Conservation (phyloP, 2,797 vertebrate genomes). For the Molothrus ater region DNA sequence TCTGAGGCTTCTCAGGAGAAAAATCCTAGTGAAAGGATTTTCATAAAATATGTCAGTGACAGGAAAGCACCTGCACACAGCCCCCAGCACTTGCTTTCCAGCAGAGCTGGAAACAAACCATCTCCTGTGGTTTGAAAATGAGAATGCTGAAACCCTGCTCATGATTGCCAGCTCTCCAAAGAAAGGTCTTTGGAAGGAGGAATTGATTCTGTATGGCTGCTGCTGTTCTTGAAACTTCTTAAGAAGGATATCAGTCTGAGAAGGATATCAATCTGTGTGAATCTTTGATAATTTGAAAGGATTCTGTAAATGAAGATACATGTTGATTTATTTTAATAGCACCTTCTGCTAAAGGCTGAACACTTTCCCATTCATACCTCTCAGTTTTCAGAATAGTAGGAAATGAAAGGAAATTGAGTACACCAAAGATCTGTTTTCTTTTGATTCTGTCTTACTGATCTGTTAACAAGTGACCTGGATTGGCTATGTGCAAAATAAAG, state of each 20-base stretch:
- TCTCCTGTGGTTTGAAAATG: not conserved
- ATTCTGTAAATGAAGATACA: not conserved
- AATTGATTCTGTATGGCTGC: not conserved
- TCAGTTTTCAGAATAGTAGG: not conserved
- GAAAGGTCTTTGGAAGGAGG: not conserved
- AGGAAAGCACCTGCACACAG: slow-evolving; percentile 14
- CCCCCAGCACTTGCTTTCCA: not conserved
- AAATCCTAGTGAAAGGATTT: too few species aligned
- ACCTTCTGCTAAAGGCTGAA: not conserved
- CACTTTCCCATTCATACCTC: not conserved
- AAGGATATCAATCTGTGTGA: not conserved
- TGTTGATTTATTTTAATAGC: not conserved
- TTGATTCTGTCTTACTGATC: not conserved
- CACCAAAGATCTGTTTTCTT: not conserved
- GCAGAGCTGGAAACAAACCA: not conserved
- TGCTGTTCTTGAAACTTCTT: not conserved
- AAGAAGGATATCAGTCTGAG: not conserved
- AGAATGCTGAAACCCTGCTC: not conserved
- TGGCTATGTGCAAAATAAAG: not conserved
- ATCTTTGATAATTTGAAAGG: not conserved
- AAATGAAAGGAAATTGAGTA: not conserved
- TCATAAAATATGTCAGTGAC: too few species aligned
- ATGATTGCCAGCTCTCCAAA: not conserved
- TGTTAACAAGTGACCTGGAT: not conserved
- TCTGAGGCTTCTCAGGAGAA: too few species aligned